Evolutionary conservation across 2,113 vertebrate genomes (phyloP), one percentile per base, ranked within the genome.

Genomic region (Chrysochloris asiatica): DNA sequence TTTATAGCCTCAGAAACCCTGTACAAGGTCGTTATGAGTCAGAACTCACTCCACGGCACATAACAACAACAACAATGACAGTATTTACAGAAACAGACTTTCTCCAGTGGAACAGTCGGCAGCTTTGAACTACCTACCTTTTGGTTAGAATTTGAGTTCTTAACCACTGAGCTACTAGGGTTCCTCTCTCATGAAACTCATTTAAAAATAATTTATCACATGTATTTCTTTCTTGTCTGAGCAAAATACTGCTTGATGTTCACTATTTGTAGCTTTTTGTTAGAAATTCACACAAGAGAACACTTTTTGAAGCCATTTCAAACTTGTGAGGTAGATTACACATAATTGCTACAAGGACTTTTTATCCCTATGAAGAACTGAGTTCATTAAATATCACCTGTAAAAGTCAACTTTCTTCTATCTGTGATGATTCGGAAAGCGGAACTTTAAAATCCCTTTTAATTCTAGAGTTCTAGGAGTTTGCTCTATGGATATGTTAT

Each of bases 331-430:
- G 81, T 48, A 86, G 56, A 67, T 17, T 56, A 19, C 17, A 7
- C 3, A 11, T 83, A 83, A 67, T 43, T 86, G 59, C 21, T 36
- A 22, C 24, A 36, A 89, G 24, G 50, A 84, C 48, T 59, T 81
- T 59, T 93, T 56, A 75, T 86, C 10, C 24, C 10, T 22, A 28
- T 67, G 19, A 94, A 76, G 47, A 94, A 89, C 8, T 16, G 30
- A 89, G 47, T 80, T 94, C 91, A 83, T 86, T 88, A 91, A 67
- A 52, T 17, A 83, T 22, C 75, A 85, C 52, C 79, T 54, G n/a
- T 3, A n/a, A 91, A 92, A 67, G 10, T 16, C 7, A 30, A 43
- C 33, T 78, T 47, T 73, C 45, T 89, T 50, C 91, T 82, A 65
- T 79, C 88, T 76, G 2, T 76, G 80, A 24, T 65, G 61, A 67